These are phyloP conservation scores for Anagyrus pseudococci DNA, from an alignment of 2,888 invertebrate genomes.

Conservation along the genomic window DNA sequence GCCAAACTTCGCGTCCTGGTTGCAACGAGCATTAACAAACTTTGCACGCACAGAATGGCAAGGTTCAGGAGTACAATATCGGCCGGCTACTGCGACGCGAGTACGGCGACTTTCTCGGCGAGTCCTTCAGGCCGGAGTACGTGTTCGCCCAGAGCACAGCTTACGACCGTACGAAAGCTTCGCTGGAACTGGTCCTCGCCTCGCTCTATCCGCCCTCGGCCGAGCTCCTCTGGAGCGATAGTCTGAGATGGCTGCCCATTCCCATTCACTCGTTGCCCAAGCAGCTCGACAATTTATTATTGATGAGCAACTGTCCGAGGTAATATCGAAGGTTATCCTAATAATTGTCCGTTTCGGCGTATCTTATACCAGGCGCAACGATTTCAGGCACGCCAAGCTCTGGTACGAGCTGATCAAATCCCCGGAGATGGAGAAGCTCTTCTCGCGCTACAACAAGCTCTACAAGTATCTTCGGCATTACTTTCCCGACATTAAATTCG, in stretches of 20 bases:
- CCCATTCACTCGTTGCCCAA: conserved; percentile 55
- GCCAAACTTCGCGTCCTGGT: background rate
- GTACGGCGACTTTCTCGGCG: conserved; percentile 61
- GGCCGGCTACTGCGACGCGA: conserved; percentile 62
- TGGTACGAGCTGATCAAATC: background rate
- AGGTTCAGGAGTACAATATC: conserved; percentile 61
- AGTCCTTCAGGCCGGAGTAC: conserved; percentile 57
- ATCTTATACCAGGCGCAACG: background rate
- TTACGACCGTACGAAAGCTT: conserved; percentile 75
- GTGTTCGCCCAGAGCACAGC: conserved; percentile 67
- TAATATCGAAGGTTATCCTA: background rate
- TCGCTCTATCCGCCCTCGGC: conserved; percentile 70
- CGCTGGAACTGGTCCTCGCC: conserved; percentile 70
- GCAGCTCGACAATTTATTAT: conserved; percentile 21
- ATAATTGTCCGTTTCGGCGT: too few species aligned
- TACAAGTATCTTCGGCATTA: background rate
- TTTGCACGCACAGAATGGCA: conserved; percentile 60
- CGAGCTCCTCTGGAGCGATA: conserved; percentile 65
- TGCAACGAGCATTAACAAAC: background rate
- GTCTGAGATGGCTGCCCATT: conserved; percentile 71
- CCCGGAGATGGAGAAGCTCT: background rate
- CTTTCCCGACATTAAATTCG: background rate
- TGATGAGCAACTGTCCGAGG: conserved; percentile 15
- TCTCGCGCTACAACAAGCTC: background rate
- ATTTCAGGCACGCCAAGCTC: background rate